Conservation (phyloP, 2,888 invertebrate species). For the Psylliodes chrysocephalus region DNA sequence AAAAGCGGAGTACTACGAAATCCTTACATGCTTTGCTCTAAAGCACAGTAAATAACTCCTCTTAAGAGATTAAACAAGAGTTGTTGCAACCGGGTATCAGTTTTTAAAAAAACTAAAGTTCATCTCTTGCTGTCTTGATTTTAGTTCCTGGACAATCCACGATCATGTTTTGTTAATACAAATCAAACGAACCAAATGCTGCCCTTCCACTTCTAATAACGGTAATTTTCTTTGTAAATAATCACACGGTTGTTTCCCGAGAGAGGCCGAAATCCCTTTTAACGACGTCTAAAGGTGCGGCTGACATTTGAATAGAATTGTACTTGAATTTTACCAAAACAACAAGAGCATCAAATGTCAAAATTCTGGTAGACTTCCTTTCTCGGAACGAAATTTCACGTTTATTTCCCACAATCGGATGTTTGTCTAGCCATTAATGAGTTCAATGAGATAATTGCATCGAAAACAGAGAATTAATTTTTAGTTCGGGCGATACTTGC, state of each 20-base stretch:
- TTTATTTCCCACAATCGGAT: constrained; percentile 22
- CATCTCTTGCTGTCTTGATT: too few species aligned
- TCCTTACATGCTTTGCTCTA: too few species aligned
- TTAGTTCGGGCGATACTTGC: too few species aligned
- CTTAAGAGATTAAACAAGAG: too few species aligned
- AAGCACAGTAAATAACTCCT: too few species aligned
- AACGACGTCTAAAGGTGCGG: constrained; percentile 11
- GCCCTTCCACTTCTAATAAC: too few species aligned
- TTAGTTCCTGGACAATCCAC: too few species aligned
- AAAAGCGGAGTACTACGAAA: too few species aligned
- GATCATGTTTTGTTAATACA: too few species aligned
- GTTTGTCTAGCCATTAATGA: constrained; percentile 22
- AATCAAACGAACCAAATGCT: too few species aligned
- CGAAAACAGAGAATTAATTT: constrained; percentile 31
- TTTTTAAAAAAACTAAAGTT: too few species aligned
- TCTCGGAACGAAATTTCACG: constrained; percentile 3
- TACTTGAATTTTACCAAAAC: background rate
- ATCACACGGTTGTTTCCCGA: background rate
- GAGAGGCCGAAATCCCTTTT: background rate
- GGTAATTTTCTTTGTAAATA: background rate
- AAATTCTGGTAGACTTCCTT: constrained; percentile 1
- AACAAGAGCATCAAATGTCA: background rate
- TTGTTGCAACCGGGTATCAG: too few species aligned
- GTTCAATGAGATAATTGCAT: constrained; percentile 29
- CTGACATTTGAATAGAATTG: constrained; percentile 26